Conservation (phyloP, 1,140 invertebrate genomes). For the Drosophila micromelanica region DNA sequence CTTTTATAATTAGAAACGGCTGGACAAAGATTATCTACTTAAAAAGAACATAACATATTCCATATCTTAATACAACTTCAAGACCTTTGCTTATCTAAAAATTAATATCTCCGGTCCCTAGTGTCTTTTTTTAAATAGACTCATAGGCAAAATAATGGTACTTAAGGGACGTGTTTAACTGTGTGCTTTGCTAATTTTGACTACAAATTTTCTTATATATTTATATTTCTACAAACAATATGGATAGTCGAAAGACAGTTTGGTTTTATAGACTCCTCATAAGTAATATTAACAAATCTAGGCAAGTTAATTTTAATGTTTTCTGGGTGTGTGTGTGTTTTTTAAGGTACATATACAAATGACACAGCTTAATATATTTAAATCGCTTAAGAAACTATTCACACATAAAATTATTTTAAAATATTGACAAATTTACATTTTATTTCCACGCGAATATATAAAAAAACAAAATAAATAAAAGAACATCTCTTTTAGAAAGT, state of each 20-base stretch:
- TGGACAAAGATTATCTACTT: no score
- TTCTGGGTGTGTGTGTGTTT: conserved; percentile 8
- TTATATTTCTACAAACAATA: background rate
- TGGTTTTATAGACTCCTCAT: background rate
- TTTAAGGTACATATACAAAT: conserved; percentile 24
- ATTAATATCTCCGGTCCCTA: background rate
- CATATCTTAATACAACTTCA: no score
- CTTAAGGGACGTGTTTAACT: background rate
- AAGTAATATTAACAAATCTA: background rate
- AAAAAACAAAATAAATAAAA: conserved; percentile 29
- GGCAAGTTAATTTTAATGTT: background rate
- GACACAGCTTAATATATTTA: conserved; percentile 21
- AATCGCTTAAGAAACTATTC: background rate
- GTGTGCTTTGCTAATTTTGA: background rate
- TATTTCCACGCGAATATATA: conserved; percentile 20
- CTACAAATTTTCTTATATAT: background rate
- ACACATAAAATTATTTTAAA: conserved; percentile 38
- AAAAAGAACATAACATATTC: no score
- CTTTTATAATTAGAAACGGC: background rate
- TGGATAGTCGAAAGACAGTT: background rate
- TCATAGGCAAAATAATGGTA: background rate
- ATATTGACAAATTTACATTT: conserved; percentile 27
- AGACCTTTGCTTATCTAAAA: background rate
- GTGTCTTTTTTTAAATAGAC: background rate
- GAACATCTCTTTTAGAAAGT: conserved; percentile 50